phyloP scores from a whole-genome alignment of 1,140 invertebrate genomes.

The Aporrectodea caliginosa region DNA sequence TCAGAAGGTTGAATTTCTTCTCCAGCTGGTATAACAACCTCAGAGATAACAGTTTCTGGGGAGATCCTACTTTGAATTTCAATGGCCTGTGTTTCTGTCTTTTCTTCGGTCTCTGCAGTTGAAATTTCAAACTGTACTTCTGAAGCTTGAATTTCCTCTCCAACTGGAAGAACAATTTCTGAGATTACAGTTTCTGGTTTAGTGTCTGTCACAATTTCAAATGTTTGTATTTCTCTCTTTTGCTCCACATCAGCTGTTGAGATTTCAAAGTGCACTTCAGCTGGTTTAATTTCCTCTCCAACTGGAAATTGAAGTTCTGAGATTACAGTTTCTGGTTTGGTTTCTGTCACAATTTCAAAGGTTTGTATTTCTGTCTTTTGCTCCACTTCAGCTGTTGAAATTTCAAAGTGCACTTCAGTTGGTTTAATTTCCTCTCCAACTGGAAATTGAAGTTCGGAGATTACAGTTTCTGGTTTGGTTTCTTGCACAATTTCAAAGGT shows the following conservation, averaged over 20 bases:
- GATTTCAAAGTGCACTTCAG: constrained; percentile 28
- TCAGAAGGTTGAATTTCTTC: constrained; percentile 17
- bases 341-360: constrained; percentile 11
- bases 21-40: background rate
- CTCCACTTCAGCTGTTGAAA: constrained; percentile 11
- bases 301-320: constrained; percentile 23
- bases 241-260: background rate
- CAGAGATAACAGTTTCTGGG: background rate
- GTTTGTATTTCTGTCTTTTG: background rate
- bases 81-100: background rate
- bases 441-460: constrained; percentile 8
- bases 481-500: background rate
- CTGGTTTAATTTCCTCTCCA: constrained; percentile 24
- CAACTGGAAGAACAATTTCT: constrained; percentile 3
- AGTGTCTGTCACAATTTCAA: constrained; percentile 19
- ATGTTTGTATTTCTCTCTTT: constrained; percentile 19
- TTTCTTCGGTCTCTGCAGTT: background rate
- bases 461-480: constrained; percentile 19
- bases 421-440: constrained; percentile 20
- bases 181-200: constrained; percentile 4
- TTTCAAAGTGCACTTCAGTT: constrained; percentile 11
- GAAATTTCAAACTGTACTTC: constrained; percentile 8
- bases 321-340: constrained; percentile 16
- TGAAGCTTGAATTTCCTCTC: background rate
- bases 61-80: background rate